Evolutionary conservation across 2,113 vertebrate species (phyloP).

Genomic region (Xiphophorus maculatus): DNA sequence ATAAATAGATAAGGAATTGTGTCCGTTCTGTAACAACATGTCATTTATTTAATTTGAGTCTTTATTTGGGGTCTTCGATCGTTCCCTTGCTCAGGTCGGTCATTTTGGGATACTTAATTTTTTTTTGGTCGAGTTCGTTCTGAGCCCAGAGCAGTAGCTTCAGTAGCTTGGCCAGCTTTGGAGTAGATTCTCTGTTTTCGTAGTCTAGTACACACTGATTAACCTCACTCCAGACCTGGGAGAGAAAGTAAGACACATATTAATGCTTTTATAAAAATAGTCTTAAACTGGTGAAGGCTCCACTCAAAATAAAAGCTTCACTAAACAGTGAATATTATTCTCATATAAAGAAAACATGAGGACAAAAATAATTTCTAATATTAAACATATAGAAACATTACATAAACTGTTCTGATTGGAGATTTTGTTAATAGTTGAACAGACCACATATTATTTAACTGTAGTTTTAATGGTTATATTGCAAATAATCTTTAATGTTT

Average conservation of each 20-base stretch:
- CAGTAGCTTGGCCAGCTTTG: slow-evolving; percentile 96
- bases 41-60: slow-evolving; percentile 45
- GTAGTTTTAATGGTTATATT: too few relatives aligned
- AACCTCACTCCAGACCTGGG: slow-evolving; percentile 98
- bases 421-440: too few relatives aligned
- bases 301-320: neutral
- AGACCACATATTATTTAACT: too few relatives aligned
- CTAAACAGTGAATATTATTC: neutral
- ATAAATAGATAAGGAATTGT: slow-evolving; percentile 80
- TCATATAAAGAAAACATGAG: neutral
- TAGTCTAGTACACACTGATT: slow-evolving; percentile 96
- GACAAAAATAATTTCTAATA: too few relatives aligned
- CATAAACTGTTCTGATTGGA: too few relatives aligned
- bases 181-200: slow-evolving; percentile 95
- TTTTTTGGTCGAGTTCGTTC: slow-evolving; percentile 99
- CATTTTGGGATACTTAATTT: slow-evolving; percentile 99
- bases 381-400: too few relatives aligned
- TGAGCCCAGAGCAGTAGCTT: slow-evolving; percentile 98
- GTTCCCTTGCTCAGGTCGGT: slow-evolving; percentile 99
- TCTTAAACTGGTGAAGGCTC: neutral
- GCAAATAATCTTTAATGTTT: too few relatives aligned
- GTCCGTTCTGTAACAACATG: slow-evolving; percentile 67
- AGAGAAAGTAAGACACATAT: slow-evolving; percentile 44
- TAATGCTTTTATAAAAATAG: neutral
- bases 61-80: slow-evolving; percentile 97